These are phyloP conservation scores for Apis dorsata DNA, from an alignment of 1,140 invertebrate genomes.

Conservation along the genomic window DNA sequence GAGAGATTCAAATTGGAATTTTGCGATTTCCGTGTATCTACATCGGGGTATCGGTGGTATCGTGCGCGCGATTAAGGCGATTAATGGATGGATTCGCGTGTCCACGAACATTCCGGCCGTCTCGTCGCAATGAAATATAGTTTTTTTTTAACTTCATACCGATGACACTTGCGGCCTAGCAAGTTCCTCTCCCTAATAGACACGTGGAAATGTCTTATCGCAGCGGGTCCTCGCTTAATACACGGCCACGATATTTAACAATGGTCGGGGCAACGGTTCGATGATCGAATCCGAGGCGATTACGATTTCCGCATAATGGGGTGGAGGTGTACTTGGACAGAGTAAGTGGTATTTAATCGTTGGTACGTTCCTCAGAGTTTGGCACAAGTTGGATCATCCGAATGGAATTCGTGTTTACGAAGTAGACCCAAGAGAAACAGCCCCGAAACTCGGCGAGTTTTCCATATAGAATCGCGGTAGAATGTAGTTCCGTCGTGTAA, in stretches of 20 bases:
- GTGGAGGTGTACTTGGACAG: too few relatives aligned
- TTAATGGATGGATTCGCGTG: conserved; percentile 64
- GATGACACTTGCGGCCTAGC: conserved; percentile 28
- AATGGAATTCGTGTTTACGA: conserved; percentile 5
- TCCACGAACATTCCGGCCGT: conserved; percentile 56
- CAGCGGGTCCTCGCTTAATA: too few relatives aligned
- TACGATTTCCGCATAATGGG: neutral
- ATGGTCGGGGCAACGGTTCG: too few relatives aligned
- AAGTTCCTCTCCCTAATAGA: neutral
- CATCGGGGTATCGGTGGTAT: conserved; percentile 21
- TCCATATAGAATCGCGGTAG: neutral
- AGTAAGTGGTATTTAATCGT: neutral
- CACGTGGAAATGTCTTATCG: neutral
- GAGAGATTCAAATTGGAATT: conserved; percentile 53
- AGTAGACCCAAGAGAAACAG: neutral
- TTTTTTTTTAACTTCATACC: conserved; percentile 14
- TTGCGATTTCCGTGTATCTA: conserved; percentile 56
- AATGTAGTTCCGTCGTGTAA: neutral
- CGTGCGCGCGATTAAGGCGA: neutral
- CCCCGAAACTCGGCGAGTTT: neutral
- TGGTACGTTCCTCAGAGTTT: neutral
- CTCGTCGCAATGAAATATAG: conserved; percentile 16
- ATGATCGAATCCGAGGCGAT: neutral
- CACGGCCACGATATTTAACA: too few relatives aligned
- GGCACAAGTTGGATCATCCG: neutral